These are phyloP conservation scores for Beroe forskalii DNA, from an alignment of 37 sponge, comb jelly and placozoan species.

Conservation along the genomic window DNA sequence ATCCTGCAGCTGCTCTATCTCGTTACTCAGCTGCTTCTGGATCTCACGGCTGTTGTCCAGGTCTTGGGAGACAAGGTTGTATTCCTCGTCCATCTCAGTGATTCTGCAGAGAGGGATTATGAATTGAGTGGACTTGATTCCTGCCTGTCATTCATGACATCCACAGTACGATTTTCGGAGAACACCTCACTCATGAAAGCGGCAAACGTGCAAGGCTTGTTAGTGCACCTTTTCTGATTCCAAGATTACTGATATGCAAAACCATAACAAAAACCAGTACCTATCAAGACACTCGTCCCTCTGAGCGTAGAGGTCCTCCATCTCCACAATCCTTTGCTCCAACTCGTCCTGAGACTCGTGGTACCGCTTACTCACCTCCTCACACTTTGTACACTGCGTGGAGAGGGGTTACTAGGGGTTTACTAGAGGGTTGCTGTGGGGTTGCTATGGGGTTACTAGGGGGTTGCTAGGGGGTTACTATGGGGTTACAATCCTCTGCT, in stretches of 20 bases:
- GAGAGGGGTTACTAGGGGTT: background rate
- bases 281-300: conserved; percentile 36
- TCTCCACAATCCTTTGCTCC: conserved; percentile 28
- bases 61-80: conserved; percentile 42
- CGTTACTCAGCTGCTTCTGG: conserved; percentile 31
- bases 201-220: no score
- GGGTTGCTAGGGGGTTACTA: background rate
- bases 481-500: background rate
- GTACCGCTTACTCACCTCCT: background rate
- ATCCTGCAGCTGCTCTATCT: conserved; percentile 45
- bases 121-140: no score
- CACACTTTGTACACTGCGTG: conserved; percentile 51
- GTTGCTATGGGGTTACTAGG: no score
- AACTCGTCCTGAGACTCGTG: conserved; percentile 21
- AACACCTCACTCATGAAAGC: no score
- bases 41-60: conserved; percentile 60
- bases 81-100: conserved; percentile 57
- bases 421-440: no score
- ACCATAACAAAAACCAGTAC: no score
- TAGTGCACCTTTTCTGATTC: no score
- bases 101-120: conserved; percentile 3
- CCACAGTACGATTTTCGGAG: no score
- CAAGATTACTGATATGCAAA: no score
- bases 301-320: conserved; percentile 60
- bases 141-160: no score